phyloP scores from a whole-genome alignment of 2,113 vertebrate species.

The Chascanopsetta lugubris region DNA sequence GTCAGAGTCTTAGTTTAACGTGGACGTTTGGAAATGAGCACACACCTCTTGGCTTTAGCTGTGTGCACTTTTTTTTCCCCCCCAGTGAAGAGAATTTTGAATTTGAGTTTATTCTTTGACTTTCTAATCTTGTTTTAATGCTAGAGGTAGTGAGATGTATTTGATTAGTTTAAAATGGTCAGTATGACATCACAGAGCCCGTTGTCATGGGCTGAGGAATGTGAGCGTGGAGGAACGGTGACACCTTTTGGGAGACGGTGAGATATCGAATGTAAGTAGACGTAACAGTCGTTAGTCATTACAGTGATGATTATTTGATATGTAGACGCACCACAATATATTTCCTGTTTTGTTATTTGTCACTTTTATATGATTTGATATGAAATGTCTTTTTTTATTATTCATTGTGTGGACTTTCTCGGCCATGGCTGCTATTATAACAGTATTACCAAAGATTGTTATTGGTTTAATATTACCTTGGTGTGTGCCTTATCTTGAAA shows the following conservation, averaged over 20 bases:
- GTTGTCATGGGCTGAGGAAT: conserved; percentile 19
- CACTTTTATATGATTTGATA: conserved; percentile 81
- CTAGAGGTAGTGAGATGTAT: neutral
- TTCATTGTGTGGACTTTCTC: conserved; percentile 41
- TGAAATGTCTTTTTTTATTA: conserved; percentile 26
- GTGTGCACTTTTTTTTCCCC: conserved; percentile 12
- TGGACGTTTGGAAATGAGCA: conserved; percentile 15
- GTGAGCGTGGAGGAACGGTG: no score
- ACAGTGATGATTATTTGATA: conserved; percentile 17
- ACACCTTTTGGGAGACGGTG: conserved; percentile 1
- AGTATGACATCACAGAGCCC: neutral
- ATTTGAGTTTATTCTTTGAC: conserved; percentile 9
- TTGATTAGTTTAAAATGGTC: conserved; percentile 16
- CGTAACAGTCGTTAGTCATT: conserved; percentile 24
- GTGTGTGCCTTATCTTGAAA: conserved; percentile 51
- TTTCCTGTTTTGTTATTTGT: conserved; percentile 72
- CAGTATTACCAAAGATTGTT: conserved; percentile 61
- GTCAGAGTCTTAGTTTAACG: conserved; percentile 34
- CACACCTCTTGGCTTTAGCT: conserved; percentile 17
- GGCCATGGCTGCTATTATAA: conserved; percentile 42
- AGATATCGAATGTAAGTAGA: conserved; percentile 28
- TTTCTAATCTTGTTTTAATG: conserved; percentile 22
- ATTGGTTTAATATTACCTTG: conserved; percentile 30
- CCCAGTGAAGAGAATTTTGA: neutral
- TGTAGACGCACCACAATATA: conserved; percentile 50